A percentile compares a stretch with the other conserved stretches of the same genome.
Conservation (phyloP, 2,888 invertebrate species). For the Andrena flavipes region DNA sequence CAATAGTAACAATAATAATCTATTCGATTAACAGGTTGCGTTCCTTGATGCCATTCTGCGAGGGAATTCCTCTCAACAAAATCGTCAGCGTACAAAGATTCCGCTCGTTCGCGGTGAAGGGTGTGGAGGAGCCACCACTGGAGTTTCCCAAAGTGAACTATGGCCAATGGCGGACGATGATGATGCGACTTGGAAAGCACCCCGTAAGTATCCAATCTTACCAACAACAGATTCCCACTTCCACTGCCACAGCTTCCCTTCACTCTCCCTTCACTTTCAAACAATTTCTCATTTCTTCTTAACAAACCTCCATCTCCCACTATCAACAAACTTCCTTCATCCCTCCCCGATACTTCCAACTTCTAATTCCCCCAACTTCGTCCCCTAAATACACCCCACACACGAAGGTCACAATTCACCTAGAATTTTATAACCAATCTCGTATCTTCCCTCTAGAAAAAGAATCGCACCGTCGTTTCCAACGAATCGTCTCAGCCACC, state of each 20-base stretch:
- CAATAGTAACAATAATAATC: too few species aligned
- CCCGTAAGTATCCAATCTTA: conserved; percentile 28
- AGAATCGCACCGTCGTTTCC: not conserved
- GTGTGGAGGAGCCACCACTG: conserved; percentile 43
- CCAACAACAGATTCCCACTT: not conserved
- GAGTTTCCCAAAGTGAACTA: conserved; percentile 71
- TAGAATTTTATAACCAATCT: not conserved
- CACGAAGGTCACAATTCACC: not conserved
- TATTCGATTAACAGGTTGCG: conserved; percentile 67
- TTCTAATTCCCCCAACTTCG: not conserved
- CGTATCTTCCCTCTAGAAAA: not conserved
- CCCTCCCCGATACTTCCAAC: too few species aligned
- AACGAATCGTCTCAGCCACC: not conserved
- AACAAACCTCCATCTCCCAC: too few species aligned
- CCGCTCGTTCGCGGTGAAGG: conserved; percentile 62
- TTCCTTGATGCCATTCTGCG: conserved; percentile 70
- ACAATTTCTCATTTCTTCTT: too few species aligned
- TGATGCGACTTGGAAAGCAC: conserved; percentile 37
- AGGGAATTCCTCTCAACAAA: conserved; percentile 58
- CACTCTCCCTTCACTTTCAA: too few species aligned
- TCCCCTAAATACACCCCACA: not conserved
- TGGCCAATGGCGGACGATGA: conserved; percentile 47
- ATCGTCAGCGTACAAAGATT: conserved; percentile 64
- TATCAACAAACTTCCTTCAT: too few species aligned
- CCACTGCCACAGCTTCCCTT: too few species aligned